Evolutionary conservation across 1,140 invertebrate genomes (phyloP), one percentile per base, ranked within the genome.

Genomic region (Wasmannia auropunctata): DNA sequence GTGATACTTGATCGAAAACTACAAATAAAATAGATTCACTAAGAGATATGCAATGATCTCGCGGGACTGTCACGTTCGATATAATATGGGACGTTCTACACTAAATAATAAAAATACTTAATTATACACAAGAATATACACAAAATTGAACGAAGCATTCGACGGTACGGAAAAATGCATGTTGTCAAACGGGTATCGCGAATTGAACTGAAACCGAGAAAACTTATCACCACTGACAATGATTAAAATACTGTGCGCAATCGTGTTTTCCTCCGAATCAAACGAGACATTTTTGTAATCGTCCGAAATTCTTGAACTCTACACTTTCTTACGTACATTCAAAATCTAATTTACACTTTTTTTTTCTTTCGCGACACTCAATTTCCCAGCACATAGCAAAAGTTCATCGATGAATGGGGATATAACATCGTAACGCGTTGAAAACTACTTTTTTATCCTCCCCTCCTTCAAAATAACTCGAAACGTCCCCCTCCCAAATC

Each of bases 371-470:
- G 31, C 43, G 62, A 40, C 14, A 79, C 4, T 49, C 19, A 49
- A 54, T 74, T 49, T 60, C 8, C 28, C 22, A 6, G 11, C 28
- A 43, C 14, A 54, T 40, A 80, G 46, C 34, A 81, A 77, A 72
- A 74, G 54, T 87, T 74, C 25, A 75, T 49, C 8, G 19, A 60
- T 79, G 58, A 87, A 87, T 89, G 37, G 25, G n/a, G 69, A 54
- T 74, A 80, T 54, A 87, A 80, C 54, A 87, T 74, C 56, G 56
- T 83, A 86, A 85, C 31, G 11, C 54, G 76, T 51, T 87, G 67
- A 89, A 62, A 89, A 86, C 60, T 83, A 86, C 25, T 75, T 69
- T 75, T 86, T 54, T 69, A n/a, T n/a, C n/a, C n/a, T n/a, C n/a
- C n/a, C n/a, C n/a, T 37, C 25, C 69, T 56, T 74, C 22, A 74